Conservation (phyloP, 2,113 vertebrate species). For the Pao palembangensis region DNA sequence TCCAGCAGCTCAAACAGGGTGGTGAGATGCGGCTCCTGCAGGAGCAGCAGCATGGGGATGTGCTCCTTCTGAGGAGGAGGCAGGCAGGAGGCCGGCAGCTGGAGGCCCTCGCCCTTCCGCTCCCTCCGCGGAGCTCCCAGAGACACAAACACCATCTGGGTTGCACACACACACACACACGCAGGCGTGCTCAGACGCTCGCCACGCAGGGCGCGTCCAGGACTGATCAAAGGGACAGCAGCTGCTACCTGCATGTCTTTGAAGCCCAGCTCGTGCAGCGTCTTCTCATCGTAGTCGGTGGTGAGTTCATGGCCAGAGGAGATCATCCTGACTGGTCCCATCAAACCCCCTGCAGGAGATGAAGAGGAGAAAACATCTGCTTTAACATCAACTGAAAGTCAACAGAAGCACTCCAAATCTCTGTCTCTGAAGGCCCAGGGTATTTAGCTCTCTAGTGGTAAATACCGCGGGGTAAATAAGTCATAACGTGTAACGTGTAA, state of each 20-base stretch:
- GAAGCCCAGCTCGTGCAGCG: slow-evolving; percentile 94
- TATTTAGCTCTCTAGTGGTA: too few species aligned
- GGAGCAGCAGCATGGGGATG: slow-evolving; percentile 96
- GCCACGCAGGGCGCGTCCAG: too few species aligned
- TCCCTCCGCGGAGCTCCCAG: slow-evolving; percentile 94
- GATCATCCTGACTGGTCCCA: slow-evolving; percentile 98
- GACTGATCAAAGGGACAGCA: too few species aligned
- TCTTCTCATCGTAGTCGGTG: slow-evolving; percentile 98
- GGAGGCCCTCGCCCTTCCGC: slow-evolving; percentile 94
- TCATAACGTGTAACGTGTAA: too few species aligned
- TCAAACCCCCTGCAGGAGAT: slow-evolving; percentile 84
- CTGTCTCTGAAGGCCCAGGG: too few species aligned
- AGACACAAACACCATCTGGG: slow-evolving; percentile 98
- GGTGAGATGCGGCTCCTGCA: slow-evolving; percentile 97
- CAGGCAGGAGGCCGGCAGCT: slow-evolving; percentile 95
- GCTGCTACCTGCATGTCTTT: slow-evolving; percentile 93
- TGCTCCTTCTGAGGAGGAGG: slow-evolving; percentile 98
- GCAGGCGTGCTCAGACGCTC: too few species aligned
- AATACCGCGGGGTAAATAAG: too few species aligned
- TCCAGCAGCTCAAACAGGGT: slow-evolving; percentile 96
- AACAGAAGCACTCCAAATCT: too few species aligned
- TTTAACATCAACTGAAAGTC: too few species aligned
- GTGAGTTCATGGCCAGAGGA: slow-evolving; percentile 97
- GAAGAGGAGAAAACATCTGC: too few species aligned
- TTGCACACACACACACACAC: too few species aligned